Base-by-base conservation (phyloP, 2,888 invertebrate genomes). In the Abrostola triplasia region DNA sequence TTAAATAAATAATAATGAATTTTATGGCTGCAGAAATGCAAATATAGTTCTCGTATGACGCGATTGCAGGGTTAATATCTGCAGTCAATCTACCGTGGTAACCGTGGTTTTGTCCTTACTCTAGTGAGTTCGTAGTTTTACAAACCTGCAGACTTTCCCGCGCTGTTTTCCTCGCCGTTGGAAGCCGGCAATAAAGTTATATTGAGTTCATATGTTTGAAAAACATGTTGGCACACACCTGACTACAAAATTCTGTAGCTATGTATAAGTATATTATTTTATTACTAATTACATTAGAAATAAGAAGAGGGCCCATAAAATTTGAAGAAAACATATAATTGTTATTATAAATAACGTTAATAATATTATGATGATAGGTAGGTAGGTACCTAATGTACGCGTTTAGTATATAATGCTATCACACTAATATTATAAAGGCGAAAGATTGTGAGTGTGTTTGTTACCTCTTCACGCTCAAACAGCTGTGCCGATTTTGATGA, bases 151-250 rank as follows among this genome's bases (percentile, higher is more conserved):
- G 13, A 64, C 67, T 67, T 67, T 64, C 73, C 56, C 59, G 59
- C 36, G 49, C 52, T 76, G 59, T 76, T 75, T 68, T 63, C 24
- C 48, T 50, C 13, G 55, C 59, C 49, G 44, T 51, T 59, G 59
- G 38, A 61, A 56, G 56, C 52, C 49, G 24, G 64, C 64, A 69
- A 74, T 74, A 74, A 74, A 69, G 47, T 71, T 71, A 69, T 59
- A 74, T 71, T 74, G 75, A 63, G 64, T 63, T 60, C 63, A 71
- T 71, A 68, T 63, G 63, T 74, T 74, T 69, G 59, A 69, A 74
- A 63, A 57, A 69, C 64, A 69, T 38, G 54, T 42, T 59, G 47
- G 53, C 12, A 48, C 35, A 56, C 56, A 49, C 48, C 56, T 57
- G 48, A 24, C 38, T 40, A 35, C 38, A 13, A 47, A 55, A 47